Base-by-base conservation (phyloP, 2,888 invertebrate species). In the Muscina levida region DNA sequence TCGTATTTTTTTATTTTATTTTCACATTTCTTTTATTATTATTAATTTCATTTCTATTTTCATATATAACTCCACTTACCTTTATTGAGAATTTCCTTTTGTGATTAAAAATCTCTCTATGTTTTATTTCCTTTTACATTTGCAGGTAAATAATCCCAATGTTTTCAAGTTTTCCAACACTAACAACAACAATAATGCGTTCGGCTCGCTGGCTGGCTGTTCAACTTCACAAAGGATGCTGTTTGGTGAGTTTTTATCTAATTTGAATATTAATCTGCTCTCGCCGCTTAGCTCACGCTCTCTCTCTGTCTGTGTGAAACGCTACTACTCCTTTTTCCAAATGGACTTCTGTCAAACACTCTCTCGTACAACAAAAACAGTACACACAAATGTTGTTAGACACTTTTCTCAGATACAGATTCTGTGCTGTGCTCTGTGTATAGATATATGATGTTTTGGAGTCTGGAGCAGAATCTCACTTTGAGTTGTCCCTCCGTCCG, bases 151-250 rank as follows among this genome's bases (percentile, higher is more conserved):
- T 31, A 31, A 44, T 57, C 65, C 72, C 53, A 66, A 59, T 66
- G 44, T 42, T 3, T 62, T 51, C 71, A 81, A 71, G 77, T 77
- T 81, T 65, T 42, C 59, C 81, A 81, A 81, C 77, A 81, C 81
- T 71, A 4, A 11, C 37, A 17, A 51, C 37, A 3, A 31, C 31
- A 31, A 31, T 31, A 31, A 3, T 31, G 31, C 31, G 26, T 62
- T 48, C n/a, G 37, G 48, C 22, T 46, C 67, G 74, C 74, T 81
- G 62, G 42, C 11, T 13, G 39, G 31, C 31, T 5, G 3, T 31
- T 57, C 62, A 81, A 81, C 81, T 81, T 74, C 71, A 81, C 71
- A 77, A 81, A 81, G 81, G 81, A 81, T 81, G 81, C 81, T 81
- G 62, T 66, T 62, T 62, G 46, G 19, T 76, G 37, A 62, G 67